phyloP scores from a whole-genome alignment of 2,888 invertebrate genomes.

The Odontocolon sp. region DNA sequence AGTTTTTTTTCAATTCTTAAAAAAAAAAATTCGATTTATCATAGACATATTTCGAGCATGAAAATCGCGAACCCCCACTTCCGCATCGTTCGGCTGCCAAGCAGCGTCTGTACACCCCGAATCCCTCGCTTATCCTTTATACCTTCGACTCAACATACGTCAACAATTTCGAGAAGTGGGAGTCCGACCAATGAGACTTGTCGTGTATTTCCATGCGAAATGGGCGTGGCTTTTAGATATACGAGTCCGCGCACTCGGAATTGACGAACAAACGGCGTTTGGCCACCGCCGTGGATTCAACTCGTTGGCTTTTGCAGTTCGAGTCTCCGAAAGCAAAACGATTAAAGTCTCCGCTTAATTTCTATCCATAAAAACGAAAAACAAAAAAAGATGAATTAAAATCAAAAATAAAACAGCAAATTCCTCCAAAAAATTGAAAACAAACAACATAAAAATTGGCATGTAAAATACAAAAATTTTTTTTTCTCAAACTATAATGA shows the following conservation, averaged over 20 bases:
- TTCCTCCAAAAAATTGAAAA: too few species aligned
- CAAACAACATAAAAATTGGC: too few species aligned
- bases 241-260: slow-evolving; percentile 64
- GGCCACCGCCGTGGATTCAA: slow-evolving; percentile 73
- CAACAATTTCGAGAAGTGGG: slow-evolving; percentile 57
- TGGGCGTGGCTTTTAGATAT: slow-evolving; percentile 74
- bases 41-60: not conserved
- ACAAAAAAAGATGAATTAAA: not conserved
- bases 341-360: not conserved
- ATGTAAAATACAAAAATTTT: too few species aligned
- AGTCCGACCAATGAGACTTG: slow-evolving; percentile 65
- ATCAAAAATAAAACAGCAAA: too few species aligned
- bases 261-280: slow-evolving; percentile 76
- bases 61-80: slow-evolving; percentile 1
- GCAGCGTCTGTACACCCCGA: slow-evolving; percentile 45
- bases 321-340: slow-evolving; percentile 39
- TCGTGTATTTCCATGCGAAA: slow-evolving; percentile 49
- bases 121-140: slow-evolving; percentile 12
- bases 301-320: slow-evolving; percentile 54
- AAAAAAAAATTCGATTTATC: too few species aligned
- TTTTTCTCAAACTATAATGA: too few species aligned
- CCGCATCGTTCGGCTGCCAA: slow-evolving; percentile 38
- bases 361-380: too few species aligned
- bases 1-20: too few species aligned
- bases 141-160: not conserved